Percentiles rank a stretch among this genome's conserved stretches.
Conservation (phyloP, 2,888 invertebrate species). For the Hololepta plana region DNA sequence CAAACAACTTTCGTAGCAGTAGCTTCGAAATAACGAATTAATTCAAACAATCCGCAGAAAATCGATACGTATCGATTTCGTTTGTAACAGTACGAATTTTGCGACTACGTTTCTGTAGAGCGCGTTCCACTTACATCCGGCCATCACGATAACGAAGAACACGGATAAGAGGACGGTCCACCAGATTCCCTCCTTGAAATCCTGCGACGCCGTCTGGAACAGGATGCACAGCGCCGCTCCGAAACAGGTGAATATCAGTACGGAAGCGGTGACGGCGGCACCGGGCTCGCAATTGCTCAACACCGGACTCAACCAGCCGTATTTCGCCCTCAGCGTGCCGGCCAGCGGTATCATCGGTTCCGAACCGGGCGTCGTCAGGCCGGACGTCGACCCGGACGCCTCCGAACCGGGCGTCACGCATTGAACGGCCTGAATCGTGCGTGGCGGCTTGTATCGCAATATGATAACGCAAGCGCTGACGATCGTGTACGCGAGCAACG, state of each 20-base stretch:
- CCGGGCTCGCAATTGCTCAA: constrained; percentile 62
- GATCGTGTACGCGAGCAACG: constrained; percentile 74
- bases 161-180: constrained; percentile 49
- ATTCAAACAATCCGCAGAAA: no score
- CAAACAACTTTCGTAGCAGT: no score
- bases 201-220: constrained; percentile 36
- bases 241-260: constrained; percentile 47
- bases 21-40: no score
- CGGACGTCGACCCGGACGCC: constrained; percentile 22
- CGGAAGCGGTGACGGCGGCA: constrained; percentile 51
- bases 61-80: no score
- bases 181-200: constrained; percentile 36
- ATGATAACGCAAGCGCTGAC: constrained; percentile 83
- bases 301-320: constrained; percentile 54
- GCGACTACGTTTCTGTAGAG: no score
- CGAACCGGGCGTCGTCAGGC: constrained; percentile 22
- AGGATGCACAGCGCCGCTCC: constrained; percentile 52
- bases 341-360: constrained; percentile 35
- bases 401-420: constrained; percentile 22
- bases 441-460: constrained; percentile 70
- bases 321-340: constrained; percentile 60
- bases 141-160: constrained; percentile 40
- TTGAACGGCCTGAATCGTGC: no score
- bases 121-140: constrained; percentile 37
- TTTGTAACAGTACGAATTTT: no score